Percentiles rank a stretch among this genome's conserved stretches.
phyloP scores from a whole-genome alignment of 2,888 invertebrate species.

The Andrena minutula region DNA sequence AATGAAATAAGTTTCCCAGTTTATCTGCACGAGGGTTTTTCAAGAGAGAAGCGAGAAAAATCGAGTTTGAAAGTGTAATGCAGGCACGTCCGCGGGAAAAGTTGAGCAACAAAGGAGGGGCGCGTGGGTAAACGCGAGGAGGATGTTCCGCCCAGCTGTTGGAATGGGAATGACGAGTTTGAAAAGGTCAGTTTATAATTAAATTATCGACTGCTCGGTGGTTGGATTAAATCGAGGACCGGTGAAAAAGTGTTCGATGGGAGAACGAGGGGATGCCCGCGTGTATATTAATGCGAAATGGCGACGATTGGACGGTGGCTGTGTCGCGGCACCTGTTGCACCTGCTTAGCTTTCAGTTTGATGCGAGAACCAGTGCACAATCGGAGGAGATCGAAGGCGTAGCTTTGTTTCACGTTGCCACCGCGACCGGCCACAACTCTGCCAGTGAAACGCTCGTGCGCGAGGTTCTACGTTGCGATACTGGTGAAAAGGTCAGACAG shows the following conservation, averaged over 20 bases:
- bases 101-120: neutral
- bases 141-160: neutral
- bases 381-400: slow-evolving; percentile 1
- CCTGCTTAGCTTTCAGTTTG: slow-evolving; percentile 37
- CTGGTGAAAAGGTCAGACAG: neutral
- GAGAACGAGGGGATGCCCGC: neutral
- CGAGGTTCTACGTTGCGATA: neutral
- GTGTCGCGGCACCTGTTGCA: slow-evolving; percentile 44
- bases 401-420: slow-evolving; percentile 3
- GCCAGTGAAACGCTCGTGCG: neutral
- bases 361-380: neutral
- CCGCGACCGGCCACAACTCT: neutral
- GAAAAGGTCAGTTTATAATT: slow-evolving; percentile 31
- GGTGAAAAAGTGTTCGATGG: neutral
- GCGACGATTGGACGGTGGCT: neutral
- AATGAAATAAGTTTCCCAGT: too few species aligned
- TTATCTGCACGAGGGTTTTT: too few species aligned
- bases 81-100: too few species aligned
- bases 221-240: neutral
- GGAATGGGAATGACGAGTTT: neutral
- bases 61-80: too few species aligned
- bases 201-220: neutral
- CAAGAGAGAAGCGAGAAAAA: too few species aligned
- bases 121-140: neutral
- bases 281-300: slow-evolving; percentile 16